A percentile compares a stretch with the other conserved stretches of the same genome.
These are phyloP conservation scores for Rhizoglyphus robini DNA, from an alignment of 1,140 invertebrate species.

Conservation along the genomic window DNA sequence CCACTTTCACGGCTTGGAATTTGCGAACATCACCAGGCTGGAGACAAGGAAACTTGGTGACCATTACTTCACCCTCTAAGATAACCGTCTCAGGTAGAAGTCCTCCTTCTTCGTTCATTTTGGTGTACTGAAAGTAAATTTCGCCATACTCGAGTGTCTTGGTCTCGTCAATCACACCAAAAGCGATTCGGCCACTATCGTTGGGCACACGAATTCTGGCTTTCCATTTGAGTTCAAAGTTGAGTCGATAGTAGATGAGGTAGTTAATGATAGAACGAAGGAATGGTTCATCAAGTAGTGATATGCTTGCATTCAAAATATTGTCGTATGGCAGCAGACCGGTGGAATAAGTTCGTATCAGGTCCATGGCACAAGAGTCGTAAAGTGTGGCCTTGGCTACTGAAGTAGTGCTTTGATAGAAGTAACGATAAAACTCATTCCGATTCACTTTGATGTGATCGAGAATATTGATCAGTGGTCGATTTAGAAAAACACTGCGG, in stretches of 20 bases:
- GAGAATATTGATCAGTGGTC: constrained; percentile 23
- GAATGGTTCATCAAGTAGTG: constrained; percentile 18
- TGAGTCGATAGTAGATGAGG: constrained; percentile 2
- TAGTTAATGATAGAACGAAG: neutral
- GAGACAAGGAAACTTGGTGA: constrained; percentile 35
- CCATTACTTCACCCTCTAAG: constrained; percentile 23
- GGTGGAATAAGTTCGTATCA: neutral
- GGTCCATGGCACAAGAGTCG: neutral
- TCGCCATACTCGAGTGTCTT: constrained; percentile 25
- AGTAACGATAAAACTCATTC: constrained; percentile 20
- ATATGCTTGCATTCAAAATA: neutral
- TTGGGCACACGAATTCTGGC: constrained; percentile 31
- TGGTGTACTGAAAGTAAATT: constrained; percentile 24
- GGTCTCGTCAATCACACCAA: constrained; percentile 26
- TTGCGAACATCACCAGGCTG: constrained; percentile 36
- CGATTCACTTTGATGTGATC: constrained; percentile 21
- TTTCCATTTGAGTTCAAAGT: constrained; percentile 27
- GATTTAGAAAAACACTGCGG: constrained; percentile 23
- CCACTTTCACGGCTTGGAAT: constrained; percentile 32
- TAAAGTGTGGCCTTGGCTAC: constrained; percentile 12
- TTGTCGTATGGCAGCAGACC: constrained; percentile 7
- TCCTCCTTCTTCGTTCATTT: constrained; percentile 10
- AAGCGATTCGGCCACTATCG: constrained; percentile 26
- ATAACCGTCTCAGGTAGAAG: neutral
- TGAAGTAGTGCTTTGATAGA: constrained; percentile 13